phyloP scores from a whole-genome alignment of 2,797 vertebrate genomes.

The Acipenser oxyrinchus region DNA sequence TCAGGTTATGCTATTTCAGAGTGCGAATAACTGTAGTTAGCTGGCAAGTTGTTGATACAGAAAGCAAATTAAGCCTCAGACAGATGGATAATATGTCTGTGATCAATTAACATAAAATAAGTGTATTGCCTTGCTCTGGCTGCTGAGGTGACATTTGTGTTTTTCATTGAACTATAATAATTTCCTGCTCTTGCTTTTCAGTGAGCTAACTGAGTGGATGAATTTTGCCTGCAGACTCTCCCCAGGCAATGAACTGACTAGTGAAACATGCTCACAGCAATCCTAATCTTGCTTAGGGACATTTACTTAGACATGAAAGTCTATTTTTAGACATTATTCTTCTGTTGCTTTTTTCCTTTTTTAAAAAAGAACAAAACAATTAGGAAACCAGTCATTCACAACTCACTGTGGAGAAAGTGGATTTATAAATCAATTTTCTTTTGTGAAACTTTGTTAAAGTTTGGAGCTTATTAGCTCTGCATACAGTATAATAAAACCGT shows the following conservation, averaged over 20 bases:
- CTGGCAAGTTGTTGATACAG: constrained; percentile 52
- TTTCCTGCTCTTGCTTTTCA: constrained; percentile 61
- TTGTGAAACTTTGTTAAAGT: no score
- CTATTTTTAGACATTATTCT: constrained; percentile 45
- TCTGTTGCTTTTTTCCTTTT: constrained; percentile 29
- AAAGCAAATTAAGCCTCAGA: constrained; percentile 60
- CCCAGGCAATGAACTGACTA: constrained; percentile 69
- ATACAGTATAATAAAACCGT: no score
- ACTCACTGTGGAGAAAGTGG: no score
- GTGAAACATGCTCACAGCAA: constrained; percentile 71
- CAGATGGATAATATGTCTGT: constrained; percentile 61
- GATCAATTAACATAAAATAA: constrained; percentile 65
- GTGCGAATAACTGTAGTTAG: constrained; percentile 9
- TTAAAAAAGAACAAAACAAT: constrained; percentile 18
- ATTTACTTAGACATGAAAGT: constrained; percentile 66
- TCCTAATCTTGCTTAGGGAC: constrained; percentile 74
- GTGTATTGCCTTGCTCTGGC: constrained; percentile 51
- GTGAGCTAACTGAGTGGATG: constrained; percentile 58
- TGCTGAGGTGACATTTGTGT: constrained; percentile 29
- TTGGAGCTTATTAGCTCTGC: no score
- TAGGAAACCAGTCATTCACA: constrained; percentile 19
- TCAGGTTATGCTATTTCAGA: constrained; percentile 39
- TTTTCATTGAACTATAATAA: constrained; percentile 57
- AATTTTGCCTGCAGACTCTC: constrained; percentile 76
- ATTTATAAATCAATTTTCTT: no score